Evolutionary conservation across 2,888 invertebrate genomes (phyloP).

Genomic region (Branchipolynoe longqiensis): DNA sequence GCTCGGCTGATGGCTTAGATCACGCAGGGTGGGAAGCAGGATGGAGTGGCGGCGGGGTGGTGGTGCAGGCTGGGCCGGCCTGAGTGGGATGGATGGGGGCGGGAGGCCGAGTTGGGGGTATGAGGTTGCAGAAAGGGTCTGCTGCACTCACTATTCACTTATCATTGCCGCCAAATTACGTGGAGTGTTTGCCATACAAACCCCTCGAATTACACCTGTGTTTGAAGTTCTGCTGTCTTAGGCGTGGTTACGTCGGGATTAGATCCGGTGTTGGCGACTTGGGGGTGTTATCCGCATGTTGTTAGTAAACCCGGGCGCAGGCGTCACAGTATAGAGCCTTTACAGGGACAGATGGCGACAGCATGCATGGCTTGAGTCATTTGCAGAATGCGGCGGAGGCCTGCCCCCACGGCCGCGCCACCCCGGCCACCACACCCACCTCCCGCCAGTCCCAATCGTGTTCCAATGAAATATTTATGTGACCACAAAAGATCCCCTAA

Average conservation of each 20-base stretch:
- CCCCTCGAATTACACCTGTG: too few relatives aligned
- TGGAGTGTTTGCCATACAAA: too few relatives aligned
- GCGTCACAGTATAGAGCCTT: not conserved
- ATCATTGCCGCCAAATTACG: too few relatives aligned
- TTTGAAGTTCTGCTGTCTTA: too few relatives aligned
- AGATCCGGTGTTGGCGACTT: not conserved
- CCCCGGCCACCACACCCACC: slow-evolving; percentile 11
- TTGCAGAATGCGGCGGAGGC: not conserved
- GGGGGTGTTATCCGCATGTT: not conserved
- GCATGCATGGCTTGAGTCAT: slow-evolving; percentile 56
- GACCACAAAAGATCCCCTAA: slow-evolving; percentile 56
- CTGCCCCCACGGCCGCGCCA: slow-evolving; percentile 30
- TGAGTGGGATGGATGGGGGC: not conserved
- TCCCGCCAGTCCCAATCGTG: slow-evolving; percentile 41
- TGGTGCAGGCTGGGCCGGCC: not conserved
- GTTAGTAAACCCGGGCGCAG: not conserved
- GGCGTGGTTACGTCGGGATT: too few relatives aligned
- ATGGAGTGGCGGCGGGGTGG: too few relatives aligned
- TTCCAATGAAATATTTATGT: slow-evolving; percentile 52
- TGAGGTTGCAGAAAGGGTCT: too few relatives aligned
- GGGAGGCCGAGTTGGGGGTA: not conserved
- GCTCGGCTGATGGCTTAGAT: slow-evolving; percentile 30
- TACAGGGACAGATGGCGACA: slow-evolving; percentile 44
- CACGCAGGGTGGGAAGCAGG: slow-evolving; percentile 35
- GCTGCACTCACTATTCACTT: too few relatives aligned